Base-by-base conservation (phyloP, 2,888 invertebrate genomes). In the Papilio elwesi region DNA sequence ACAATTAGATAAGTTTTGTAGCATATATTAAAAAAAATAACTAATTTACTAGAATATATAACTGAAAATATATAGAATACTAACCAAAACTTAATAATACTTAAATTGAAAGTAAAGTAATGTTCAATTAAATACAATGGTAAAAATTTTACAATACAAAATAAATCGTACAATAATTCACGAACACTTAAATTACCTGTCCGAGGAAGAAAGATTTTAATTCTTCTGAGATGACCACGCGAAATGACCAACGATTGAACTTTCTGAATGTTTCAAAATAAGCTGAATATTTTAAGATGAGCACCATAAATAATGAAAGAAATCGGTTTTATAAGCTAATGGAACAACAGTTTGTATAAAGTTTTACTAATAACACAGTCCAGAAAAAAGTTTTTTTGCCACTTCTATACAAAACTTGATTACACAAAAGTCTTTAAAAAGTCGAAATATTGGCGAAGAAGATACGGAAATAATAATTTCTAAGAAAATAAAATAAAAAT, bases 351-450 rank as follows among this genome's bases (percentile, higher is more conserved):
- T 78, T 76, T 81, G 79, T 79, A 80, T 77, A 82, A 82, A 80
- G 79, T 79, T 71, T 67, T 73, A 38, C 73, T 76, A 79, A 78
- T 75, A 83, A 83, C 83, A 80, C 85, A 81, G 82, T 85, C 81
- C 85, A 75, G 78, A 80, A 80, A 57, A 80, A 80, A 85, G 81
- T 83, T 82, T 79, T 77, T 84, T 81, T 83, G n/a, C 38, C 89
- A 89, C 90, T 84, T 85, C 84, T 81, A 84, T 82, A 79, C 80
- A 82, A 83, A 83, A 86, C 83, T 83, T 82, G 78, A 80, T 67
- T 38, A 81, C 87, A 83, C 89, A 77, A 76, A 72, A 72, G 76
- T 77, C 76, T 66, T 43, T 53, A 47, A 52, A 80, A 82, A 84
- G 84, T 83, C 83, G 85, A 83, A 85, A 86, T 85, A 85, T 85